Evolutionary conservation across 2,888 invertebrate genomes (phyloP).

Genomic region (Copidosoma aretas): DNA sequence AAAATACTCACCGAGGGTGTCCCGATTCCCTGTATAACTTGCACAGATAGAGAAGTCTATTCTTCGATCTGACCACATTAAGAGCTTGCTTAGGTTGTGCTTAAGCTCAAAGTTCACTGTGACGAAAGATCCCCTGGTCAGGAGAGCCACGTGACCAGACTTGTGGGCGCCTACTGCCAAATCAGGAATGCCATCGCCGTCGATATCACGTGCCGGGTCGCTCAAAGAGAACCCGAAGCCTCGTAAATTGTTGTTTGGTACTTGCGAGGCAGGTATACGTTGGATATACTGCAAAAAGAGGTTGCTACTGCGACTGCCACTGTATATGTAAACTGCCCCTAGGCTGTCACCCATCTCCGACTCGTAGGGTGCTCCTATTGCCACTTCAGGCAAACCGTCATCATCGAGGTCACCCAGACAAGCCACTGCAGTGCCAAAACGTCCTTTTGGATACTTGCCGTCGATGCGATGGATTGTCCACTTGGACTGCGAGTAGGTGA

Average conservation of each 20-base stretch:
- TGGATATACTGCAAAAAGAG: slow-evolving; percentile 4
- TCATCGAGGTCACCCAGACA: slow-evolving; percentile 68
- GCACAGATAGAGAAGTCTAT: slow-evolving; percentile 35
- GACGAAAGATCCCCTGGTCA: slow-evolving; percentile 53
- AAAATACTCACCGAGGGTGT: too few species aligned
- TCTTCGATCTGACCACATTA: slow-evolving; percentile 35
- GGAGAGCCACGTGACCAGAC: slow-evolving; percentile 57
- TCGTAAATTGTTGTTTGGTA: slow-evolving; percentile 30
- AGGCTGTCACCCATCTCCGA: slow-evolving; percentile 45
- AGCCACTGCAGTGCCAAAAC: slow-evolving; percentile 68
- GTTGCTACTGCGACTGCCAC: slow-evolving; percentile 36
- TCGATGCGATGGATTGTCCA: slow-evolving; percentile 45
- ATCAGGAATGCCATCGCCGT: slow-evolving; percentile 58
- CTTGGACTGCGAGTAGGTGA: slow-evolving; percentile 1
- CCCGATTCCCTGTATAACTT: slow-evolving; percentile 46
- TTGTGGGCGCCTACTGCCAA: slow-evolving; percentile 60
- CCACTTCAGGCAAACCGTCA: slow-evolving; percentile 64
- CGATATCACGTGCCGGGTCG: slow-evolving; percentile 56
- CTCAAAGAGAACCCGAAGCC: slow-evolving; percentile 62
- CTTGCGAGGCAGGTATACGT: background rate
- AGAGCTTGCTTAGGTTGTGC: slow-evolving; percentile 19
- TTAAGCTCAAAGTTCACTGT: slow-evolving; percentile 34
- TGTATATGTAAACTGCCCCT: slow-evolving; percentile 51
- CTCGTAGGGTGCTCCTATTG: slow-evolving; percentile 56
- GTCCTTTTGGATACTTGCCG: slow-evolving; percentile 61